Conservation (phyloP, 2,888 invertebrate genomes). For the Drosophila tripunctata region DNA sequence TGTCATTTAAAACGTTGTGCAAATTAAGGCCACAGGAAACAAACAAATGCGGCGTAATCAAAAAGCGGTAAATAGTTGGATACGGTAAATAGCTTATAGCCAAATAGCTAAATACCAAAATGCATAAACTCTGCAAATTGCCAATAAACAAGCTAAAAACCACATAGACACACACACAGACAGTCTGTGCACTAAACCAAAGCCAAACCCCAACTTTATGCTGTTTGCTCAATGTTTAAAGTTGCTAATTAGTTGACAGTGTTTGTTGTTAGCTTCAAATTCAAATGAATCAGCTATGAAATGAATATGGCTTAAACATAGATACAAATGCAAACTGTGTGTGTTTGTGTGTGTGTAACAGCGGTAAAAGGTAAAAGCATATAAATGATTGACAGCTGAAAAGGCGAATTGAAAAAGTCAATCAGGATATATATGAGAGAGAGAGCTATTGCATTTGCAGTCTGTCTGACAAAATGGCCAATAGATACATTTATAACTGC, state of each 20-base stretch:
- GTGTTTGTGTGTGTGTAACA: no score
- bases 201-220: conserved; percentile 20
- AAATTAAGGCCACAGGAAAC: conserved; percentile 76
- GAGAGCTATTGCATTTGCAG: no score
- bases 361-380: no score
- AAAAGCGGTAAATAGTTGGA: conserved; percentile 73
- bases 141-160: conserved; percentile 46
- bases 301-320: not conserved
- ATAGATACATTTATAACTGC: no score
- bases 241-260: conserved; percentile 60
- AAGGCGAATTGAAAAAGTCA: no score
- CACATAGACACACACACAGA: conserved; percentile 2
- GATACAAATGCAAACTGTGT: conserved; percentile 10
- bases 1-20: conserved; percentile 51
- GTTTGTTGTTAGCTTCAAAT: conserved; percentile 42
- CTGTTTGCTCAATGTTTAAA: conserved; percentile 61
- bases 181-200: not conserved
- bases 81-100: conserved; percentile 72
- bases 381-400: no score
- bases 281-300: conserved; percentile 38
- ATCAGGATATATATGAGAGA: no score
- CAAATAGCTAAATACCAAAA: conserved; percentile 18
- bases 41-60: conserved; percentile 78
- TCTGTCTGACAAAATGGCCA: no score
- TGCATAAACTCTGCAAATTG: conserved; percentile 65